These are phyloP conservation scores for Heliconius charithonia DNA, from an alignment of 2,888 invertebrate species.

Conservation along the genomic window DNA sequence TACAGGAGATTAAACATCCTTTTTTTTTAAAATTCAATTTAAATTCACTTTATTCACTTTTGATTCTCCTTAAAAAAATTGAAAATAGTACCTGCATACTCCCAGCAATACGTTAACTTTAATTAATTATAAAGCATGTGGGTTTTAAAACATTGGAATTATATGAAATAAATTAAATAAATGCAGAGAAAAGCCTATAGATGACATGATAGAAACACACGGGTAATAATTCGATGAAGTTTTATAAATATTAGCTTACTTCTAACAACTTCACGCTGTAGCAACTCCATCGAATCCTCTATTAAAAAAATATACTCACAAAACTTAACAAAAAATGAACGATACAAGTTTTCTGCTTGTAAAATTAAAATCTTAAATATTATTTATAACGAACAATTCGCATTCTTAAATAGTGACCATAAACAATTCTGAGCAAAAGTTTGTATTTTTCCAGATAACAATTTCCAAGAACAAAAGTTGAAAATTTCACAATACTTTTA, in stretches of 20 bases:
- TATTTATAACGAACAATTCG: neutral
- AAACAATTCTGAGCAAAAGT: constrained; percentile 6
- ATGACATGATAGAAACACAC: too few relatives aligned
- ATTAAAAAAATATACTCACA: neutral
- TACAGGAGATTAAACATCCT: too few relatives aligned
- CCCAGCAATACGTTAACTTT: too few relatives aligned
- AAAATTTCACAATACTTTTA: constrained; percentile 20
- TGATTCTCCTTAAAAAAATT: neutral
- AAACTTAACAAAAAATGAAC: neutral
- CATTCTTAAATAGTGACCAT: constrained; percentile 7
- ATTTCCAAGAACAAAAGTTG: constrained; percentile 11
- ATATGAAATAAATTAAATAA: too few relatives aligned
- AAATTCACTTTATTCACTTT: neutral
- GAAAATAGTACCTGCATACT: neutral
- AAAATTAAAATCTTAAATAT: neutral
- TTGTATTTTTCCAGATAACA: constrained; percentile 20
- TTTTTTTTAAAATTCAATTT: neutral
- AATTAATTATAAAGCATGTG: too few relatives aligned
- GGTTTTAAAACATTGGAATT: too few relatives aligned
- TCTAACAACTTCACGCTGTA: too few relatives aligned
- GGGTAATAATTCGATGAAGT: too few relatives aligned
- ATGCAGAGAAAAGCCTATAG: too few relatives aligned
- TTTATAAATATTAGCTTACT: too few relatives aligned
- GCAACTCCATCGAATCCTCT: neutral
- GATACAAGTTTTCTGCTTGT: neutral